These are phyloP conservation scores for Mustela lutreola DNA, from an alignment of 2,113 vertebrate genomes.

Conservation along the genomic window DNA sequence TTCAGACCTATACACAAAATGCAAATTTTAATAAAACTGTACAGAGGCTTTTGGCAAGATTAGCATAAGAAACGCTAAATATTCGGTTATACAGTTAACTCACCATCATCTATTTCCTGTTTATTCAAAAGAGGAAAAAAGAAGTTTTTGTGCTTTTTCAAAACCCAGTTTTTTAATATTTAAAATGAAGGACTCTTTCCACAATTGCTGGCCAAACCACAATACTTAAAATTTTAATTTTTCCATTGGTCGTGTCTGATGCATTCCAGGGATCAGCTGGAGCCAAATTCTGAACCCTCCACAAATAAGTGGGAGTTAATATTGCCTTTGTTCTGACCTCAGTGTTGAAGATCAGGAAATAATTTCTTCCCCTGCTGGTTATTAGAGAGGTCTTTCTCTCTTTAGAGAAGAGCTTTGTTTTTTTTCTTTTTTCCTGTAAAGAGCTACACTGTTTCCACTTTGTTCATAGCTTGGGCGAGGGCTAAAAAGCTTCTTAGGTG, in stretches of 20 bases:
- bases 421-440: not conserved
- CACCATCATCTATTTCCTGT: conserved; percentile 53
- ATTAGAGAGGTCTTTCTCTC: not conserved
- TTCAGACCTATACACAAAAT: conserved; percentile 60
- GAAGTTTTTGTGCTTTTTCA: conserved; percentile 55
- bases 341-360: not conserved
- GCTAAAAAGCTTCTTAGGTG: not conserved
- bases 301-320: not conserved
- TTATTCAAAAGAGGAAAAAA: conserved; percentile 59
- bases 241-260: not conserved
- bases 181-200: not conserved
- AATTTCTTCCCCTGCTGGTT: not conserved
- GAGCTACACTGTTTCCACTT: not conserved
- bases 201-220: not conserved
- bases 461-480: not conserved
- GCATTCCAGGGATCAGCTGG: not conserved
- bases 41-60: conserved; percentile 46
- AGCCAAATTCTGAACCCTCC: conserved; percentile 2
- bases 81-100: conserved; percentile 66
- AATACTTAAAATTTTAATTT: conserved; percentile 12
- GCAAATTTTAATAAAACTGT: conserved; percentile 69
- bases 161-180: conserved; percentile 44
- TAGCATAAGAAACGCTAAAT: conserved; percentile 72
- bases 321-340: conserved; percentile 39
- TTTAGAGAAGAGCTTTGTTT: not conserved